Evolutionary conservation across 2,797 vertebrate genomes (phyloP).

Genomic region (Ataeniobius toweri): DNA sequence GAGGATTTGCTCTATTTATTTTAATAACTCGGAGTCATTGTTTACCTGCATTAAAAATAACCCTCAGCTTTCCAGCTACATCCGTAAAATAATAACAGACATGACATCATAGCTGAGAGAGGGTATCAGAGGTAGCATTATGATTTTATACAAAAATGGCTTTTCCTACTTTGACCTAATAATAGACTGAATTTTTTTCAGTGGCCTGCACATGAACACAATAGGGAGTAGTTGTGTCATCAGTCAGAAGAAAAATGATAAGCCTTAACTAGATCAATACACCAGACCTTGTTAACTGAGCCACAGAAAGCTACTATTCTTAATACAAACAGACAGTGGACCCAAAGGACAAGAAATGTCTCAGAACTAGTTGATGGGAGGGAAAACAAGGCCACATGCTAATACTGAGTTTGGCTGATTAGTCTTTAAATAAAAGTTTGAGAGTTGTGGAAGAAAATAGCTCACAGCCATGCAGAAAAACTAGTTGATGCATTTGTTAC

Average conservation of each 20-base stretch:
- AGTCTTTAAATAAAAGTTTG: not conserved
- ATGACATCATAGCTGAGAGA: not conserved
- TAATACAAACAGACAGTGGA: not conserved
- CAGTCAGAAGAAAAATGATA: not conserved
- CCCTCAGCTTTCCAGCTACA: not conserved
- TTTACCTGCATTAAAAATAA: not conserved
- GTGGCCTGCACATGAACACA: not conserved
- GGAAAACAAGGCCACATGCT: not conserved
- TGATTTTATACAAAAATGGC: not conserved
- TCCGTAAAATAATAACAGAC: not conserved
- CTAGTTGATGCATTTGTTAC: not conserved
- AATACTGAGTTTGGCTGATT: not conserved
- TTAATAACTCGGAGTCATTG: not conserved
- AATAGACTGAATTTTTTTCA: not conserved
- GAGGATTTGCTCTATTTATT: not conserved
- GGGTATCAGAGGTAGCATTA: not conserved
- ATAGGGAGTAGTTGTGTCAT: not conserved
- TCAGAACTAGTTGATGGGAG: not conserved
- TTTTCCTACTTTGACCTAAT: not conserved
- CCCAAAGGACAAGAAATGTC: not conserved
- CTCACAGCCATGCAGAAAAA: not conserved
- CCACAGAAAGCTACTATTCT: not conserved
- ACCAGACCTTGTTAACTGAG: constrained; percentile 1
- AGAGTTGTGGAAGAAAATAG: not conserved
- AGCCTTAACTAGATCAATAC: constrained; percentile 9